Percentiles rank a stretch among this genome's conserved stretches.
phyloP scores from a whole-genome alignment of 2,888 invertebrate genomes.

The Plutella xylostella region DNA sequence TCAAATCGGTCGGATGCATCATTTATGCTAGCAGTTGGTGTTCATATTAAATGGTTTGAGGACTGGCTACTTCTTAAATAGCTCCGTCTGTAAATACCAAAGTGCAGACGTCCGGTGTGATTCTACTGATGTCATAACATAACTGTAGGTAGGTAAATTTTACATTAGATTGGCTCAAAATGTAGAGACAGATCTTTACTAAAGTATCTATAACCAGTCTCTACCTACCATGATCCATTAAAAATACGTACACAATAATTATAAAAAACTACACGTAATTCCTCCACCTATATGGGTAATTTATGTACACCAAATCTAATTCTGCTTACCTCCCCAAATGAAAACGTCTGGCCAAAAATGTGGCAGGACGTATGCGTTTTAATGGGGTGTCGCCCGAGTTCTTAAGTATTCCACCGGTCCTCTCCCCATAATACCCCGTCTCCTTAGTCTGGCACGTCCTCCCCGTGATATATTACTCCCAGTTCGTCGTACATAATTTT shows the following conservation, averaged over 20 bases:
- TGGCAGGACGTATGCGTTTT: slow-evolving; percentile 58
- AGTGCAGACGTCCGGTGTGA: no score
- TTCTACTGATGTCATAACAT: no score
- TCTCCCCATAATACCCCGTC: slow-evolving; percentile 65
- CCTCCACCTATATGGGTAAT: no score
- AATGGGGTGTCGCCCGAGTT: slow-evolving; percentile 68
- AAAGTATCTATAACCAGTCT: no score
- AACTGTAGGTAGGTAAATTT: no score
- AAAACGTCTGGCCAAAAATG: slow-evolving; percentile 65
- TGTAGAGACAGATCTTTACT: no score
- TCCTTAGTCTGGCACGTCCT: slow-evolving; percentile 69
- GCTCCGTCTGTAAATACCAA: no score
- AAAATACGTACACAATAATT: no score
- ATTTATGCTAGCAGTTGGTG: neutral
- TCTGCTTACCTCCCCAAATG: slow-evolving; percentile 45
- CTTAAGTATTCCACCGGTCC: slow-evolving; percentile 64
- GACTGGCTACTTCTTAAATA: no score
- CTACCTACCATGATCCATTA: no score
- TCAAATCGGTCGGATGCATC: slow-evolving; percentile 6
- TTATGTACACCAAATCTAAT: slow-evolving; percentile 27
- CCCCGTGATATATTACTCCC: slow-evolving; percentile 70
- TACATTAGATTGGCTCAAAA: no score
- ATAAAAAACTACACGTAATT: slow-evolving; percentile 9
- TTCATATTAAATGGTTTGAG: neutral
- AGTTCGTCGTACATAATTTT: slow-evolving; percentile 71